Conservation (phyloP, 2,888 invertebrate genomes). For the Amiota minor region DNA sequence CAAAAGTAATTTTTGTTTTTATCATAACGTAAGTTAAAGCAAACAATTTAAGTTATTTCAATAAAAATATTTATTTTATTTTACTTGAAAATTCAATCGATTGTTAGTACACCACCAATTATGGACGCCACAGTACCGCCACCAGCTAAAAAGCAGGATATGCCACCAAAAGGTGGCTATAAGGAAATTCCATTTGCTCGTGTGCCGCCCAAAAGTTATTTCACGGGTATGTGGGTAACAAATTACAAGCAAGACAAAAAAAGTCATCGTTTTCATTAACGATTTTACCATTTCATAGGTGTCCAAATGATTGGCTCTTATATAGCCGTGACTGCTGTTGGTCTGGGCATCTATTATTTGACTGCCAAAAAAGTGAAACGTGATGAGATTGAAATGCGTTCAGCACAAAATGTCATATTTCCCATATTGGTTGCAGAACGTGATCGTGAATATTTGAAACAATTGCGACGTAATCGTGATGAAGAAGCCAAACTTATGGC, state of each 20-base stretch:
- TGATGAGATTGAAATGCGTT: conserved; percentile 83
- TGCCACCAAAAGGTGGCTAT: conserved; percentile 95
- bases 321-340: conserved; percentile 76
- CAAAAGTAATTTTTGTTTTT: background rate
- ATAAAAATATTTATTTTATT: too few species aligned
- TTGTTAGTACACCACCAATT: conserved; percentile 55
- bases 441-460: conserved; percentile 88
- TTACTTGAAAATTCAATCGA: conserved; percentile 22
- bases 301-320: conserved; percentile 79
- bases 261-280: background rate
- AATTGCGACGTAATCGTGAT: conserved; percentile 85
- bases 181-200: conserved; percentile 82
- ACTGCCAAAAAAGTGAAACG: conserved; percentile 75
- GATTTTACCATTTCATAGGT: conserved; percentile 72
- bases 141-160: conserved; percentile 81
- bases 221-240: conserved; percentile 77
- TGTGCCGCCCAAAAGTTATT: conserved; percentile 81
- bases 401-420: conserved; percentile 83
- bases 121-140: conserved; percentile 61
- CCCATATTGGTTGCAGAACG: conserved; percentile 88
- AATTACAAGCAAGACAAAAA: background rate
- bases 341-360: conserved; percentile 77
- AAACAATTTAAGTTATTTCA: too few species aligned
- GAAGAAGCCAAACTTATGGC: conserved; percentile 91
- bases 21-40: background rate